Percentiles rank a stretch among this genome's conserved stretches.
Conservation (phyloP, 2,113 vertebrate genomes). For the Oreochromis aureus region DNA sequence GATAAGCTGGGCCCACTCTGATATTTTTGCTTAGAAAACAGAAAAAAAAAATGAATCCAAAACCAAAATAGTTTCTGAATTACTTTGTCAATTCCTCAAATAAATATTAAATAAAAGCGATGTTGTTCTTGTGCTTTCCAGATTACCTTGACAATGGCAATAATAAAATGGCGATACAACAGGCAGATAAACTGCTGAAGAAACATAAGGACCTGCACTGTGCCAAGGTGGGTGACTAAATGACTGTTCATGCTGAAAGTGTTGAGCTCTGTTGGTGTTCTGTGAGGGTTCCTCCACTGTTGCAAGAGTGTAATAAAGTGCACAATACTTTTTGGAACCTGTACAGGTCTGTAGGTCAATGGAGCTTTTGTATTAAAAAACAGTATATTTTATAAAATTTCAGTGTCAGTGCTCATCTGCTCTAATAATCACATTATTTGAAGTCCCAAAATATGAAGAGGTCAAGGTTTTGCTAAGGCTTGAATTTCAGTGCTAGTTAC, state of each 20-base stretch:
- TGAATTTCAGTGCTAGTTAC: neutral
- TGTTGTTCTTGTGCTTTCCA: constrained; percentile 39
- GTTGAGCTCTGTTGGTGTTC: neutral
- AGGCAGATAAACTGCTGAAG: constrained; percentile 96
- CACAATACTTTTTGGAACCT: neutral
- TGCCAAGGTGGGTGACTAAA: constrained; percentile 82
- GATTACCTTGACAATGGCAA: constrained; percentile 99
- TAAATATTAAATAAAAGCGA: neutral
- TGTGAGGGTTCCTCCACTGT: neutral
- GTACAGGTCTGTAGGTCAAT: neutral
- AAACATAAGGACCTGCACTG: constrained; percentile 98
- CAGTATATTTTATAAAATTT: neutral
- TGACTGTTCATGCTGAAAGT: neutral
- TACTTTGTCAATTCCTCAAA: neutral
- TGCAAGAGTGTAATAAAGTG: neutral
- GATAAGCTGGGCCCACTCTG: neutral
- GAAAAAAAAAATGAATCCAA: neutral
- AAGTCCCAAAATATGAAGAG: neutral
- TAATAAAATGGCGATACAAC: constrained; percentile 99
- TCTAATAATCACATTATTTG: neutral
- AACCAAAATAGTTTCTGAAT: neutral
- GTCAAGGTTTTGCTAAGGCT: neutral
- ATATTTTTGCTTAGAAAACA: neutral
- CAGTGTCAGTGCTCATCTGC: neutral
- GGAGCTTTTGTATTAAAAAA: neutral